Evolutionary conservation across 64 coral and sea anemone genomes (phyloP), one percentile per base, ranked within the genome.

Genomic region (Dendronephthya gigantea): DNA sequence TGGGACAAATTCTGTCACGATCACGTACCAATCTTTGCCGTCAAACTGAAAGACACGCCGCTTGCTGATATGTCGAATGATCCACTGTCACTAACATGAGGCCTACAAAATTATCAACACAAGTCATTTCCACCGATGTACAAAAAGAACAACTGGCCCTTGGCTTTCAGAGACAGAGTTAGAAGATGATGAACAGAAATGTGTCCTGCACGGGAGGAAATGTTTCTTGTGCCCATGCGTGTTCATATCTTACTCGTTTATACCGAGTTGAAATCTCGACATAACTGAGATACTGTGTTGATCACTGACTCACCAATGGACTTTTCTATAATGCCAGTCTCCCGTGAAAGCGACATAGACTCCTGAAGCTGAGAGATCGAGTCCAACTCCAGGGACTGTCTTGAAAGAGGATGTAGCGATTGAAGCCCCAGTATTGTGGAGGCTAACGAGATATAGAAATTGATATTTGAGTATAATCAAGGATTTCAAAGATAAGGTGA

Each of bases 291-390:
- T n/a, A n/a, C n/a, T n/a, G n/a, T n/a, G n/a, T n/a, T n/a, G n/a
- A n/a, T n/a, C n/a, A n/a, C 35, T 35, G 13, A 81, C 88, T 40
- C 48, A 97, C 94, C 94, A 97, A 34, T 91, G 86, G 12, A 86
- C 89, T 68, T 87, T 51, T 7, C 89, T 41, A 49, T 97, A 97
- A 66, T 93, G 86, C 94, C 94, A 97, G 87, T 97, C 25, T 39
- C 94, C 94, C 32, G 36, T 89, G 81, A 93, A 37, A 23, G 83
- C 49, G 0, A 89, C 50, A 12, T 56, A 85, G n/a, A 90, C 72
- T 6, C 81, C 87, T 35, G 89, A 91, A 13, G 88, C 88, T 29
- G 88, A 88, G 43, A 97, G 55, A 30, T 83, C n/a, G 38, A 97
- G 84, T 39, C 94, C 94, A 25, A 93, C 84, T 10, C 68, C 52